A percentile compares a stretch with the other conserved stretches of the same genome.
These are phyloP conservation scores for Torymus auratus DNA, from an alignment of 2,888 invertebrate genomes.

Conservation along the genomic window DNA sequence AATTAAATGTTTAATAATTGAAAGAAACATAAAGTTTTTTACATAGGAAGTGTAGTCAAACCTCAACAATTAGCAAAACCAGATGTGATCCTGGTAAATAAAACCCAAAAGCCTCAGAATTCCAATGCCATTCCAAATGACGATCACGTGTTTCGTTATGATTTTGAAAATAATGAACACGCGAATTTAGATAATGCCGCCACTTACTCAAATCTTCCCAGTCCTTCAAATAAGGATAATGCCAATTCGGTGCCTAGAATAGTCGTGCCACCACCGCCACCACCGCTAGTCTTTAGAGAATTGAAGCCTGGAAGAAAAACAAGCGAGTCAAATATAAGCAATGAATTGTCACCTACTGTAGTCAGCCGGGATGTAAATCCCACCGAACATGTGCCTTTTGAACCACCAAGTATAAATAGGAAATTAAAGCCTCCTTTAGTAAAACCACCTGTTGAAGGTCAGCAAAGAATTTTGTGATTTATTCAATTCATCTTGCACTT, in stretches of 20 bases:
- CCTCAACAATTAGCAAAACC: slow-evolving; percentile 79
- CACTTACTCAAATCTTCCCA: slow-evolving; percentile 81
- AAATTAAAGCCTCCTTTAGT: slow-evolving; percentile 77
- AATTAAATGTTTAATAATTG: slow-evolving; percentile 9
- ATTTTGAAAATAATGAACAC: slow-evolving; percentile 76
- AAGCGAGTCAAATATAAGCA: slow-evolving; percentile 74
- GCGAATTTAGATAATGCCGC: slow-evolving; percentile 66
- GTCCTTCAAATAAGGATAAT: slow-evolving; percentile 74
- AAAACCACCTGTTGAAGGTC: slow-evolving; percentile 67
- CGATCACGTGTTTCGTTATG: slow-evolving; percentile 80
- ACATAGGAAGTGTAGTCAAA: slow-evolving; percentile 79
- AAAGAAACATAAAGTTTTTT: neutral
- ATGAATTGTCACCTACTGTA: slow-evolving; percentile 74
- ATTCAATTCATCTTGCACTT: too few species aligned
- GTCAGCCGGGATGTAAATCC: slow-evolving; percentile 69
- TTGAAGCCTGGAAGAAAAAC: slow-evolving; percentile 79
- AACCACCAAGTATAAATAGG: slow-evolving; percentile 89
- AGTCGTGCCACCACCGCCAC: slow-evolving; percentile 71
- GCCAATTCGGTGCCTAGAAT: slow-evolving; percentile 80
- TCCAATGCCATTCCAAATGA: slow-evolving; percentile 80
- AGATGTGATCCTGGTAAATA: slow-evolving; percentile 67
- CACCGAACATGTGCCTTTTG: slow-evolving; percentile 71
- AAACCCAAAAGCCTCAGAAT: slow-evolving; percentile 77
- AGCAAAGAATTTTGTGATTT: slow-evolving; percentile 4
- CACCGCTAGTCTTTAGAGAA: slow-evolving; percentile 80